These are phyloP conservation scores for Catocala sponsa DNA, from an alignment of 2,888 invertebrate genomes.

Conservation along the genomic window DNA sequence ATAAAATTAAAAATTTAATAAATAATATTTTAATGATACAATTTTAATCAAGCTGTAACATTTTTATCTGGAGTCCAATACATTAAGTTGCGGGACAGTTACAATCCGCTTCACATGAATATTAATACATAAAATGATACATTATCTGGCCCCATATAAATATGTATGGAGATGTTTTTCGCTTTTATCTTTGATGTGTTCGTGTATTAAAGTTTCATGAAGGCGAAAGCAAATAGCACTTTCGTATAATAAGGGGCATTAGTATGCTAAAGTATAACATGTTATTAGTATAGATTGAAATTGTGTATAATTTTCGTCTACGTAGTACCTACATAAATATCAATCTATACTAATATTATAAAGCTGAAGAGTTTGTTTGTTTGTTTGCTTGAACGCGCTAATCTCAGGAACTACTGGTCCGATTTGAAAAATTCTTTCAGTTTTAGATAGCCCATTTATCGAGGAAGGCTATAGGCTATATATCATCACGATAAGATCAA, in stretches of 20 bases:
- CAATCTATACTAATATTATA: no score
- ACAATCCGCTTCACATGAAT: conserved; percentile 62
- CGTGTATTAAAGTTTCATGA: conserved; percentile 29
- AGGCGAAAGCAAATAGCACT: neutral
- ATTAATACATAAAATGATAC: conserved; percentile 71
- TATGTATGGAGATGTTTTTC: conserved; percentile 43
- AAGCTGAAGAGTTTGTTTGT: no score
- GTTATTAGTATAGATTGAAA: neutral
- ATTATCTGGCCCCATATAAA: conserved; percentile 59
- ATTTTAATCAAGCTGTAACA: conserved; percentile 40
- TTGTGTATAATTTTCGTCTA: no score
- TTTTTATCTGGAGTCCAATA: conserved; percentile 54
- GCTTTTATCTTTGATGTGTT: conserved; percentile 28
- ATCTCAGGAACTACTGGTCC: no score
- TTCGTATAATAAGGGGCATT: no score
- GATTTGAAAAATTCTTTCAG: no score
- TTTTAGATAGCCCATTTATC: no score
- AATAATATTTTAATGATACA: conserved; percentile 32
- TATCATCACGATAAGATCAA: no score
- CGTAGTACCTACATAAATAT: no score
- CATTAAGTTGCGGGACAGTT: conserved; percentile 60
- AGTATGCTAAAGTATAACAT: neutral
- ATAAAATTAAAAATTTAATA: no score
- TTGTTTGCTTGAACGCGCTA: no score
- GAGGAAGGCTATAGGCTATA: no score